Conservation (phyloP, 2,113 vertebrate genomes). For the Herpetotheres cachinnans region DNA sequence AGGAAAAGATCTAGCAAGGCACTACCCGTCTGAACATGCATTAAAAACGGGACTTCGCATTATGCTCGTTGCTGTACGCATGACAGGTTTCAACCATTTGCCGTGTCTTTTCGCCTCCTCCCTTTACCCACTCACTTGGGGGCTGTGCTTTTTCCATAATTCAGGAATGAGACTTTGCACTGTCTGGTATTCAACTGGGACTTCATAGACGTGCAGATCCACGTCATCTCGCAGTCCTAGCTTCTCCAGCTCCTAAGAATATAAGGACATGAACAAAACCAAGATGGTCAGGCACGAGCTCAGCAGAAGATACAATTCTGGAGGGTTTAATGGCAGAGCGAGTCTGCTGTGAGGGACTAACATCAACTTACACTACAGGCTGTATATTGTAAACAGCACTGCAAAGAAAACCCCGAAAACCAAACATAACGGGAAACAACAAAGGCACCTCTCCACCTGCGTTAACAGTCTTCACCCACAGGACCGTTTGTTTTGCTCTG, state of each 20-base stretch:
- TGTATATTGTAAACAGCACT: background rate
- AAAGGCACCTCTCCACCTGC: background rate
- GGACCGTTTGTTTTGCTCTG: background rate
- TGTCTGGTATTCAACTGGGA: slow-evolving; percentile 91
- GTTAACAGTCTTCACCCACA: background rate
- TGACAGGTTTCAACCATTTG: background rate
- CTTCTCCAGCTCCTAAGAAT: slow-evolving; percentile 84
- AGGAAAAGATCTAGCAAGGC: background rate
- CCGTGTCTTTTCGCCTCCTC: background rate
- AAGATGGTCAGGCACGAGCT: background rate
- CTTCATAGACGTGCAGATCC: slow-evolving; percentile 87
- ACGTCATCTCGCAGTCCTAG: slow-evolving; percentile 83
- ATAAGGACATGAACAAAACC: background rate
- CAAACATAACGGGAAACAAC: background rate
- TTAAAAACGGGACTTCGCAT: accelerated
- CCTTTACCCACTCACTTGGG: slow-evolving; percentile 78
- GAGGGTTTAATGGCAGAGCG: accelerated
- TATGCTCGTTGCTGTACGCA: accelerated
- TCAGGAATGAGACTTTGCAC: slow-evolving; percentile 88
- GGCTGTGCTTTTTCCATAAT: slow-evolving; percentile 87
- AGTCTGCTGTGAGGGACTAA: background rate
- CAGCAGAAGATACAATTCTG: background rate
- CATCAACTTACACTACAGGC: background rate
- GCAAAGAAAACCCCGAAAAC: background rate
- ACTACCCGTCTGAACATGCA: accelerated